phyloP scores from a whole-genome alignment of 2,888 invertebrate species.

The Acronicta aceris region DNA sequence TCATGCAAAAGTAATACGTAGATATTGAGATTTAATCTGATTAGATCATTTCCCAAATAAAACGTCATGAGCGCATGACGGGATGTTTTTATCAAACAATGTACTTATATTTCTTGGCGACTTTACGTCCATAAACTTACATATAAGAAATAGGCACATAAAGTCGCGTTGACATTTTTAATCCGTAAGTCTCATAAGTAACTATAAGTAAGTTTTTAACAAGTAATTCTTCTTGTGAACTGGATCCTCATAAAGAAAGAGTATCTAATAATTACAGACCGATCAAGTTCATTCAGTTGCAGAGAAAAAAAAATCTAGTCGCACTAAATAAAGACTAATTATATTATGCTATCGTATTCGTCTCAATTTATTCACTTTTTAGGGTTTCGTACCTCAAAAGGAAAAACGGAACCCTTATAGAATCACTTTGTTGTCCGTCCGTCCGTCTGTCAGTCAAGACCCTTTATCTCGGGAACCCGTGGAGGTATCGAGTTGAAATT shows the following conservation, averaged over 20 bases:
- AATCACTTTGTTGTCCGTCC: too few relatives aligned
- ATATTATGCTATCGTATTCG: too few relatives aligned
- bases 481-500: too few relatives aligned
- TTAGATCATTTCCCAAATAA: slow-evolving; percentile 56
- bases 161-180: too few relatives aligned
- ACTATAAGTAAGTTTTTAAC: too few relatives aligned
- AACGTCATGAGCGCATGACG: slow-evolving; percentile 33
- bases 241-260: not conserved
- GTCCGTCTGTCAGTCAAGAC: too few relatives aligned
- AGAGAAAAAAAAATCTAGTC: not conserved
- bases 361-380: too few relatives aligned
- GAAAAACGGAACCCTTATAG: too few relatives aligned
- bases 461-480: too few relatives aligned
- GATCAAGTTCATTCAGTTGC: not conserved
- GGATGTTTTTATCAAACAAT: slow-evolving; percentile 19
- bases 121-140: slow-evolving; percentile 4
- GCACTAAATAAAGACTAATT: not conserved
- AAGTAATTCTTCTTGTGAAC: not conserved
- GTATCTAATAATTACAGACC: not conserved
- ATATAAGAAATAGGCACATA: too few relatives aligned
- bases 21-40: slow-evolving; percentile 49
- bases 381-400: too few relatives aligned
- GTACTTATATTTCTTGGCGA: slow-evolving; percentile 5
- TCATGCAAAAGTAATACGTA: slow-evolving; percentile 49
- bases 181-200: too few relatives aligned